Evolutionary conservation across 2,113 vertebrate genomes (phyloP), one percentile per base, ranked within the genome.

Genomic region (Pseudopodoces humilis): DNA sequence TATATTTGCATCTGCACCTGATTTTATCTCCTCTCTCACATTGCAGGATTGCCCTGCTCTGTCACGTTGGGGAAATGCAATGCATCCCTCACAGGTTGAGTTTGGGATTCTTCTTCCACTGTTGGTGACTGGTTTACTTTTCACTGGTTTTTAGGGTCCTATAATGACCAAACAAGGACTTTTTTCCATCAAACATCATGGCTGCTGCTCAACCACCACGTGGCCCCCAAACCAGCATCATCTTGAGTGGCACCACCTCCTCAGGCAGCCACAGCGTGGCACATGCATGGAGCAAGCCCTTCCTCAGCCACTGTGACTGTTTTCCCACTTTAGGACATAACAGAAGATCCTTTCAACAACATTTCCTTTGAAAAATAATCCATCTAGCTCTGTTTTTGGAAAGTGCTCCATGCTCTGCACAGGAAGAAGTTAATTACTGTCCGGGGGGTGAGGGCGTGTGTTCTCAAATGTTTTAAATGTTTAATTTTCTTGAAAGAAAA

Each of bases 311-410:
- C 86, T 18, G 87, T 69, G 77, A 46, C 83, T 85, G 74, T 96
- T 97, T 97, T 96, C 96, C 97, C 93, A 75, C 84, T 96, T 96
- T 88, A 74, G 96, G 95, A 97, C 78, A 86, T 82, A 96, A 97
- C 96, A 94, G 62, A 77, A 94, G 92, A 96, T 92, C 95, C 91
- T 97, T 98, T 98, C 96, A 97, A 98, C 97, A 97, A 98, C 97
- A 98, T 97, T 98, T 98, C 98, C 98, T 98, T 98, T 98, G 97
- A 97, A 98, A 98, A 98, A 98, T 98, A 98, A 98, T 95, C 97
- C 97, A 96, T 97, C 88, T 35, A 96, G 83, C 97, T 97, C 95
- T 97, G 97, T 97, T 98, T 98, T 98, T 97, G 97, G 97, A 98
- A 98, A 97, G 80, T 30, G 92, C 70, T 96, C 96, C 88, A 92